Conservation (phyloP, 1,140 invertebrate species). For the Leptinotarsa undecemlineata region DNA sequence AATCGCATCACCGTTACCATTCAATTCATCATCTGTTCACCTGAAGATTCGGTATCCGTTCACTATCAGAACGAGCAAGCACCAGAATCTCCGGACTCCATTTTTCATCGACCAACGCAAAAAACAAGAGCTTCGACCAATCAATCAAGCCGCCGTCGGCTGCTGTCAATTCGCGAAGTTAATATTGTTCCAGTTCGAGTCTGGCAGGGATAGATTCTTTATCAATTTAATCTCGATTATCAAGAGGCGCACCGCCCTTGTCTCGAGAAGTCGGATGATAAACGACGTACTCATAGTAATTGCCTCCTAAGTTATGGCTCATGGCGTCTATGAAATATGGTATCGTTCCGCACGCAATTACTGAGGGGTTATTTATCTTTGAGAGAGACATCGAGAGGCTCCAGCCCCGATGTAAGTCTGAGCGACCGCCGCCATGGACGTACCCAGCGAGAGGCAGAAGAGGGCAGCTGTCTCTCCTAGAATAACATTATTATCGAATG, state of each 20-base stretch:
- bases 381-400: slow-evolving; percentile 33
- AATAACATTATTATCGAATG: no score
- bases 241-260: slow-evolving; percentile 40
- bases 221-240: slow-evolving; percentile 50
- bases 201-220: slow-evolving; percentile 40
- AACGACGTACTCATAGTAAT: slow-evolving; percentile 63
- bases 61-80: no score
- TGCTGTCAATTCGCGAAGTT: slow-evolving; percentile 23
- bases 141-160: slow-evolving; percentile 6
- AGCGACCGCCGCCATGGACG: slow-evolving; percentile 19
- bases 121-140: slow-evolving; percentile 1
- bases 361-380: slow-evolving; percentile 62
- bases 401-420: slow-evolving; percentile 18
- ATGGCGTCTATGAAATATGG: slow-evolving; percentile 63
- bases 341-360: slow-evolving; percentile 63
- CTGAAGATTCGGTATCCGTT: no score
- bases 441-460: no score
- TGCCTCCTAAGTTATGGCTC: slow-evolving; percentile 64
- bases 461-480: no score
- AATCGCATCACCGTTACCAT: no score
- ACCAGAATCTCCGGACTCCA: neutral
- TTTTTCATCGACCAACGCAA: slow-evolving; percentile 23
- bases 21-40: no score
- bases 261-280: slow-evolving; percentile 54
- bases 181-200: slow-evolving; percentile 30